Evolutionary conservation across 1,140 invertebrate species (phyloP).

Genomic region (Vanessa atalanta): DNA sequence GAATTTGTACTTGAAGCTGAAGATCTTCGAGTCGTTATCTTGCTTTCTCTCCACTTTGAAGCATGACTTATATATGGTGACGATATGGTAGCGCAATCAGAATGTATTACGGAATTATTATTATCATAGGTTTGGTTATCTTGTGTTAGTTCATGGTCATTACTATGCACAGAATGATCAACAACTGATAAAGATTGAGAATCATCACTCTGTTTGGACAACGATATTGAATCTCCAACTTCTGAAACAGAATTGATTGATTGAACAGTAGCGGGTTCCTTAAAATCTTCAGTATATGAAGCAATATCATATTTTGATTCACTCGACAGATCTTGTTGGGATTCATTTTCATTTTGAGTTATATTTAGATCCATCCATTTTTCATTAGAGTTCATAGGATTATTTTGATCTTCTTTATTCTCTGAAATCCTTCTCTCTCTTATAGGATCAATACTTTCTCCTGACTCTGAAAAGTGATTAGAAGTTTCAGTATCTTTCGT

Average conservation of each 20-base stretch:
- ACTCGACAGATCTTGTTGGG: conserved; percentile 42
- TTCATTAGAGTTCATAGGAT: conserved; percentile 42
- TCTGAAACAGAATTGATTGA: conserved; percentile 66
- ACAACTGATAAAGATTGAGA: conserved; percentile 70
- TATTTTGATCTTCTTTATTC: conserved; percentile 30
- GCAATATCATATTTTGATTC: conserved; percentile 57
- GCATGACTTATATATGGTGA: conserved; percentile 86
- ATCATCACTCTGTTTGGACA: conserved; percentile 75
- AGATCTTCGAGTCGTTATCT: conserved; percentile 85
- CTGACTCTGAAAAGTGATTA: conserved; percentile 31
- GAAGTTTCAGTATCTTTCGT: conserved; percentile 31
- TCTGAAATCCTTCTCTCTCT: conserved; percentile 27
- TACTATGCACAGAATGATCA: conserved; percentile 63
- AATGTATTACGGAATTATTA: conserved; percentile 76
- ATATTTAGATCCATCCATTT: conserved; percentile 55
- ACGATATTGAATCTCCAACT: conserved; percentile 62
- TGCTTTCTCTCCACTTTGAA: conserved; percentile 86
- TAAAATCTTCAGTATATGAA: conserved; percentile 57
- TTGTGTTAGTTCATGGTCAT: conserved; percentile 63
- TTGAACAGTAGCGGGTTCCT: conserved; percentile 54
- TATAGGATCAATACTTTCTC: conserved; percentile 17
- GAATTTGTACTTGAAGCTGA: conserved; percentile 85
- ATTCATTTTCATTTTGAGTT: conserved; percentile 50
- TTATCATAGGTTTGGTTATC: conserved; percentile 73
- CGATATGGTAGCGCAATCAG: conserved; percentile 83